Evolutionary conservation across 1,140 invertebrate species (phyloP).

Genomic region (Protaetia brevitarsis): DNA sequence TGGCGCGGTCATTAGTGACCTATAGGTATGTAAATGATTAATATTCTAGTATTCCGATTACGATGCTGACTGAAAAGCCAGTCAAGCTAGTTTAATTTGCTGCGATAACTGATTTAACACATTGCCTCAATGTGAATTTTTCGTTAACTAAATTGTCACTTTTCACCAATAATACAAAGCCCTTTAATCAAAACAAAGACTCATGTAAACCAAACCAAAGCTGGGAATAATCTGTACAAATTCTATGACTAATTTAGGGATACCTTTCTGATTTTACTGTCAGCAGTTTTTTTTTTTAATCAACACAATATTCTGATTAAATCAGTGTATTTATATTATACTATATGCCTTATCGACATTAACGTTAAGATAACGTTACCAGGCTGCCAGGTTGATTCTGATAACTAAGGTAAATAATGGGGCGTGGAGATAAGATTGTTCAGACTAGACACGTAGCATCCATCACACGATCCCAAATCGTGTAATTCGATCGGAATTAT

Average conservation of each 20-base stretch:
- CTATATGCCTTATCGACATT: not conserved
- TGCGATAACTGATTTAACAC: too few relatives aligned
- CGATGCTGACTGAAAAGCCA: not conserved
- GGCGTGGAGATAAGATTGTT: not conserved
- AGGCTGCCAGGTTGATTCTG: conserved; percentile 6
- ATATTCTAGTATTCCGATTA: not conserved
- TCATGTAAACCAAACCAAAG: too few relatives aligned
- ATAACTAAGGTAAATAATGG: conserved; percentile 11
- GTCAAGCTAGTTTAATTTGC: not conserved
- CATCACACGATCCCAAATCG: not conserved
- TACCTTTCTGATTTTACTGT: not conserved
- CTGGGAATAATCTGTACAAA: not conserved
- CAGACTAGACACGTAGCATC: not conserved
- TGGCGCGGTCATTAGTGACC: conserved; percentile 11
- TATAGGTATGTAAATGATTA: not conserved
- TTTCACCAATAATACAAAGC: too few relatives aligned
- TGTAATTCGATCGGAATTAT: conserved; percentile 1
- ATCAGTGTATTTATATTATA: conserved; percentile 11
- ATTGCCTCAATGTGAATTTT: too few relatives aligned
- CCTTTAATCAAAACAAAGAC: too few relatives aligned
- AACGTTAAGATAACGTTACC: not conserved
- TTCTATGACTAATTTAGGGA: not conserved
- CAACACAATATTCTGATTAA: conserved; percentile 15
- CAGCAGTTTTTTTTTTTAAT: conserved; percentile 6
- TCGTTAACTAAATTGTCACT: too few relatives aligned